phyloP scores from a whole-genome alignment of 1,140 invertebrate genomes.

The Hycleus phaleratus region DNA sequence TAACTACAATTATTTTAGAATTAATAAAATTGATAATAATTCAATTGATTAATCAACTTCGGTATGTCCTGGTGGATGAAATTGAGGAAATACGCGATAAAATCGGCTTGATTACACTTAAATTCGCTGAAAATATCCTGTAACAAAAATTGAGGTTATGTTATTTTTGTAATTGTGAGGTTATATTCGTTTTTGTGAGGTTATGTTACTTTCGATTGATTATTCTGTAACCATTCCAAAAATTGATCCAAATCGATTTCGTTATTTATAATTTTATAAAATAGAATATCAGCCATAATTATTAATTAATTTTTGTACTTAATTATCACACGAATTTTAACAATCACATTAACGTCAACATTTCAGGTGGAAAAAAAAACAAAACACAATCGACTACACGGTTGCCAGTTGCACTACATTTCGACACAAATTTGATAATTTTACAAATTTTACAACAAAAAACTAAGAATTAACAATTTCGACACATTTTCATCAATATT shows the following conservation, averaged over 20 bases:
- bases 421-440: too few species aligned
- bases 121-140: conserved; percentile 5
- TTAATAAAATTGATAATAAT: background rate
- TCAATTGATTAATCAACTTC: conserved; percentile 19
- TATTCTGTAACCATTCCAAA: conserved; percentile 17
- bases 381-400: too few species aligned
- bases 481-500: too few species aligned
- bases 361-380: too few species aligned
- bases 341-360: too few species aligned
- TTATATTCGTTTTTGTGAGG: background rate
- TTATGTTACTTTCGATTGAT: conserved; percentile 17
- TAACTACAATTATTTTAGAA: background rate
- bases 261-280: conserved; percentile 13
- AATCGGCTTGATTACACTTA: conserved; percentile 30
- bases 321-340: too few species aligned
- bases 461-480: too few species aligned
- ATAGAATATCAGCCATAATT: conserved; percentile 12
- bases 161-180: background rate
- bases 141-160: conserved; percentile 11
- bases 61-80: conserved; percentile 33
- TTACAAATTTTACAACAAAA: too few species aligned
- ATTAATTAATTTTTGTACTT: too few species aligned
- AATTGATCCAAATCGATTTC: conserved; percentile 16
- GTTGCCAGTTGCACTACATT: too few species aligned
- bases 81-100: conserved; percentile 37